phyloP scores from a whole-genome alignment of 2,113 vertebrate genomes.

The Pseudopodoces humilis region DNA sequence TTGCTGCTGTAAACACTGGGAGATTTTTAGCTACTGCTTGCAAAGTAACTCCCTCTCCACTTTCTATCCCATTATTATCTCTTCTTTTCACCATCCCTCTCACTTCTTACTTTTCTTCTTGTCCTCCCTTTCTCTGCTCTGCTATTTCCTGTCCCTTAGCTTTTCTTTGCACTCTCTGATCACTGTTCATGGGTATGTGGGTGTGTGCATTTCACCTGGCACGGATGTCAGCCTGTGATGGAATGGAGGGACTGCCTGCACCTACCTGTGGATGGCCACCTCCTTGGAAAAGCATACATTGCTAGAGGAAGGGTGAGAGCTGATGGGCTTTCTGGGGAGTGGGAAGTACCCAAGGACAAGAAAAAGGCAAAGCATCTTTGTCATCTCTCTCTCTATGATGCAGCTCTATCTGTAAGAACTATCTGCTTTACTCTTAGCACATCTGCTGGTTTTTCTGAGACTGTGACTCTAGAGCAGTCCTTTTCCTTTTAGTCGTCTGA shows the following conservation, averaged over 20 bases:
- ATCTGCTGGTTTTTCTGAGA: background rate
- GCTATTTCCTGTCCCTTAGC: background rate
- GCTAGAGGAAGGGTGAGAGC: background rate
- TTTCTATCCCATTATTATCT: background rate
- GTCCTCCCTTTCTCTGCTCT: background rate
- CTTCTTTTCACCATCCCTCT: background rate
- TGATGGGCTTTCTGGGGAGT: background rate
- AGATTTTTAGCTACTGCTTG: slow-evolving; percentile 3
- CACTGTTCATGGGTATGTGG: background rate
- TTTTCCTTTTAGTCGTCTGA: background rate
- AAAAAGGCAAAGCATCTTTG: background rate
- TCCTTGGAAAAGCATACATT: background rate
- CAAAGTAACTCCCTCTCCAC: background rate
- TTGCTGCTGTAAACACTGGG: slow-evolving; percentile 6
- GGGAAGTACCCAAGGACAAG: background rate
- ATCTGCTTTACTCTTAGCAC: background rate
- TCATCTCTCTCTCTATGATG: background rate
- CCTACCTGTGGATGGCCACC: background rate
- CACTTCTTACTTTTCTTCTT: background rate
- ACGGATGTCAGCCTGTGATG: background rate
- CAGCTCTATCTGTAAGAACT: background rate
- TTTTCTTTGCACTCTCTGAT: background rate
- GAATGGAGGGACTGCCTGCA: background rate
- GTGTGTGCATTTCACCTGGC: background rate
- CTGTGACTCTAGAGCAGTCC: background rate